Evolutionary conservation across 2,113 vertebrate species (phyloP).

Genomic region (Burhinus oedicnemus): DNA sequence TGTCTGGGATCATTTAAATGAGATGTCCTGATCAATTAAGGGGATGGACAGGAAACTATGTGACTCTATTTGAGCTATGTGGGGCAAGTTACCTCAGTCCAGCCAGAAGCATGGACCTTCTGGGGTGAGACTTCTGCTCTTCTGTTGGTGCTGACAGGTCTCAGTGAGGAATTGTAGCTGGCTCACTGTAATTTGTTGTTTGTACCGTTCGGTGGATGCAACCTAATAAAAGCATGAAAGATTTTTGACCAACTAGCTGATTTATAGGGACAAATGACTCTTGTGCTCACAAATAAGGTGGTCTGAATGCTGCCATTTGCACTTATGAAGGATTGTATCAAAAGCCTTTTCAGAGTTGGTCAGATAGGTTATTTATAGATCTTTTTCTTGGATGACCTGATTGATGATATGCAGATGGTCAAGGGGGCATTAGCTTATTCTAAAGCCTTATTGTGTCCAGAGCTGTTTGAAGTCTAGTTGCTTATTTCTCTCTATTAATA

Average conservation of each 20-base stretch:
- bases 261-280: conserved; percentile 5
- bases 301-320: conserved; percentile 23
- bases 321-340: not conserved
- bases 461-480: conserved; percentile 62
- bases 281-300: conserved; percentile 38
- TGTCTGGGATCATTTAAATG: not conserved
- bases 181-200: not conserved
- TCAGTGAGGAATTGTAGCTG: not conserved
- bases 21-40: not conserved
- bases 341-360: conserved; percentile 60
- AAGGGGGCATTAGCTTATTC: conserved; percentile 39
- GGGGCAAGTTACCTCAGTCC: not conserved
- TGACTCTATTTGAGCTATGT: not conserved
- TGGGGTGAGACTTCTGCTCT: not conserved
- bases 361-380: conserved; percentile 60
- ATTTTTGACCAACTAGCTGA: conserved; percentile 5
- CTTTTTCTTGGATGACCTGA: conserved; percentile 67
- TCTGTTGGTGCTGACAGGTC: not conserved
- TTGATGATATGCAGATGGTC: conserved; percentile 68
- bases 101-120: not conserved
- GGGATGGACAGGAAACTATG: not conserved
- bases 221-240: not conserved
- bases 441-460: conserved; percentile 58
- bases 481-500: conserved; percentile 65
- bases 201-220: not conserved